Base-by-base conservation (phyloP, 2,113 vertebrate genomes). In the Forbesichthys agassizii region DNA sequence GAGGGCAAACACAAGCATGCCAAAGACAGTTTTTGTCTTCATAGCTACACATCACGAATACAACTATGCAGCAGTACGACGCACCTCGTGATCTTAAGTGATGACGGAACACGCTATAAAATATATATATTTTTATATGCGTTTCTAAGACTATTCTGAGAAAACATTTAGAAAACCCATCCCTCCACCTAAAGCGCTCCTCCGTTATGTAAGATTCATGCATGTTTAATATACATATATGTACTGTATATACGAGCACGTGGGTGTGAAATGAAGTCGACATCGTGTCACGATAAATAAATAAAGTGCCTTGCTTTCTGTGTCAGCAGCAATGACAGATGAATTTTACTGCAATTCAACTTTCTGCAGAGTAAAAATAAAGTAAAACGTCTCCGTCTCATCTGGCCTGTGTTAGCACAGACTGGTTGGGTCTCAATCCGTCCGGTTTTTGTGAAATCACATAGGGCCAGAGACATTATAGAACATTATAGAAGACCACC, bases 141-240 rank as follows among this genome's bases (percentile, higher is more conserved):
- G 33, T 64, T 16, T 36, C 14, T 54, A 11, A 58, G 11, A 36
- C 42, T 16, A 2, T 54, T 65, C 8, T 16, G 33, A 62, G 55
- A 69, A 12, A 63, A 4, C 16, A 48, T 10, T 57, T 53, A 48
- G 54, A 6, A 60, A 59, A 59, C 6, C 0, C 48, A 27, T 61
- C 12, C 2, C 52, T 56, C 33, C 49, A 42, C 53, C 55, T 52
- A 64, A 59, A 55, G 27, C 65, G 5, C 27, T 5, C 0, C 55
- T 62, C 42, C 10, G 72, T 82, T 85, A 84, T 62, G 65, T 63
- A 86, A 80, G 82, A 48, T 60, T 61, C 83, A 84, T 88, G 81
- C 86, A 89, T 85, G 75, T 84, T 87, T 88, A 78, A 82, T 83
- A 79, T 46, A 76, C 61, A 71, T 83, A 79, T 80, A 78, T 83